Evolutionary conservation across 92 coral and sea anemone species (phyloP).

Genomic region (Micromussa lordhowensis): DNA sequence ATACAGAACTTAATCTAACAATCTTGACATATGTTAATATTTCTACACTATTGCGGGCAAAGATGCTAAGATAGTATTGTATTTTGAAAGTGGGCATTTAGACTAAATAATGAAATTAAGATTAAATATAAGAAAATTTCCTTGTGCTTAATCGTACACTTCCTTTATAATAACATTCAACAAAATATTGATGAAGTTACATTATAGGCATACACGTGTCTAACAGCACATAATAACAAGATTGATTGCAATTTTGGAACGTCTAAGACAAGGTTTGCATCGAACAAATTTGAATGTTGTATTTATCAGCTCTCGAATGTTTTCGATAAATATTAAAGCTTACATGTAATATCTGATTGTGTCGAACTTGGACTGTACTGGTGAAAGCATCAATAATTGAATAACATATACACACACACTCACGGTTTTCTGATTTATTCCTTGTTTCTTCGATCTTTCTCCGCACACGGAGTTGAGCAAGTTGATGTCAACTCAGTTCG

Average conservation of each 20-base stretch:
- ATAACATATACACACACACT: neutral
- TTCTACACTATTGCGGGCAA: no score
- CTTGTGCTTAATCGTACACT: neutral
- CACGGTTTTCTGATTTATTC: neutral
- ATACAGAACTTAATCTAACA: no score
- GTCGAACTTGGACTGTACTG: neutral
- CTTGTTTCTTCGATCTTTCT: neutral
- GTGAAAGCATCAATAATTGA: conserved; percentile 8
- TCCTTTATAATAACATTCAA: neutral
- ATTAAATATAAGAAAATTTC: neutral
- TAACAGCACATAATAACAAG: neutral
- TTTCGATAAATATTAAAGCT: neutral
- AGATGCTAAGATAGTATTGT: neutral
- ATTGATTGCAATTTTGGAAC: neutral
- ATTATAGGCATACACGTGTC: neutral
- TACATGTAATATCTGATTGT: neutral
- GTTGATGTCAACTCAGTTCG: neutral
- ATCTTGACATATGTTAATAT: no score
- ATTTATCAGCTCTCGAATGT: neutral
- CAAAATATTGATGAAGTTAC: neutral
- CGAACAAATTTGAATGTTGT: neutral
- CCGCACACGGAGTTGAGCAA: neutral
- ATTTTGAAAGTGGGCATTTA: neutral
- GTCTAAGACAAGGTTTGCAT: neutral
- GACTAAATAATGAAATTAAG: neutral